These are phyloP conservation scores for Chrysolina oricalcia DNA, from an alignment of 2,888 invertebrate species.

Conservation along the genomic window DNA sequence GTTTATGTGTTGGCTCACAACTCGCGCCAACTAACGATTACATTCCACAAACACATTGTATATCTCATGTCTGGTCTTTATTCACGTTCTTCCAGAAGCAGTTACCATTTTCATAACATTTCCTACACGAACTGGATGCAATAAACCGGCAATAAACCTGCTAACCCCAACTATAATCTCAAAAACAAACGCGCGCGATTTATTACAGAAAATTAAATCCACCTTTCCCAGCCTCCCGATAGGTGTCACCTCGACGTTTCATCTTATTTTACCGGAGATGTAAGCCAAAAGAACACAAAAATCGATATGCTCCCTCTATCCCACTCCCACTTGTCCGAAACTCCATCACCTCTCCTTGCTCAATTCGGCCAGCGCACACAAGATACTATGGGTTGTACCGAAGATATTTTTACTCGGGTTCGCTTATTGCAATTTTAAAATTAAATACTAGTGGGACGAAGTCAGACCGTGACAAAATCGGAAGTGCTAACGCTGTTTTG, in stretches of 20 bases:
- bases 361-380: constrained; percentile 64
- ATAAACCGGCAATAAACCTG: constrained; percentile 19
- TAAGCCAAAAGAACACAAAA: constrained; percentile 66
- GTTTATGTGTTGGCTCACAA: too few species aligned
- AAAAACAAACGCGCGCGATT: constrained; percentile 19
- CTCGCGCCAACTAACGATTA: too few species aligned
- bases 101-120: background rate
- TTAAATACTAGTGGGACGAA: constrained; percentile 58
- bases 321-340: constrained; percentile 56
- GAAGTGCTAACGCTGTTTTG: constrained; percentile 43
- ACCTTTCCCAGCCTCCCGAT: constrained; percentile 64
- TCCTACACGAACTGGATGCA: background rate
- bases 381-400: constrained; percentile 67
- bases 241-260: constrained; percentile 61
- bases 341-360: constrained; percentile 60
- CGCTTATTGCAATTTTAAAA: constrained; percentile 68
- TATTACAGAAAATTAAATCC: constrained; percentile 38
- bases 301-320: constrained; percentile 66
- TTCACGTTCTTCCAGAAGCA: background rate
- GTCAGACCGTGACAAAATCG: constrained; percentile 40
- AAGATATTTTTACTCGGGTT: constrained; percentile 68
- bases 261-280: constrained; percentile 62
- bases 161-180: constrained; percentile 16
- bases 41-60: too few species aligned
- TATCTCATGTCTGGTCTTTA: background rate